phyloP scores from a whole-genome alignment of 1,140 invertebrate species.

The Drosophila ercepeae region DNA sequence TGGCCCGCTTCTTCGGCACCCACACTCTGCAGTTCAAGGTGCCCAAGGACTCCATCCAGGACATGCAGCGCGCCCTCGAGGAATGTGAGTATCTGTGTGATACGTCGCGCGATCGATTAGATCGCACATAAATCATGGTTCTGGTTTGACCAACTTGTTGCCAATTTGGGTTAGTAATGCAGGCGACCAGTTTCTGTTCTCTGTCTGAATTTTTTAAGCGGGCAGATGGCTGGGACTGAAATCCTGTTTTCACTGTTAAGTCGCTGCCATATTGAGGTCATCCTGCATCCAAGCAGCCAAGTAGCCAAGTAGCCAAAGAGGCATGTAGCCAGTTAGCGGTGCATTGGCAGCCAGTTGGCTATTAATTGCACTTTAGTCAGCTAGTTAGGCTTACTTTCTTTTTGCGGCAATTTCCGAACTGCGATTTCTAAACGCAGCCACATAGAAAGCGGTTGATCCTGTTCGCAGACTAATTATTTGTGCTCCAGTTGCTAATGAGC shows the following conservation, averaged over 20 bases:
- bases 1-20: slow-evolving; percentile 90
- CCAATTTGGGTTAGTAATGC: slow-evolving; percentile 76
- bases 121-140: slow-evolving; percentile 19
- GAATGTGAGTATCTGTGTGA: slow-evolving; percentile 83
- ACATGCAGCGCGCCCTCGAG: slow-evolving; percentile 88
- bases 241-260: slow-evolving; percentile 83
- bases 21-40: slow-evolving; percentile 91
- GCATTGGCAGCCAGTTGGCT: slow-evolving; percentile 65
- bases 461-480: slow-evolving; percentile 63
- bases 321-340: slow-evolving; percentile 61
- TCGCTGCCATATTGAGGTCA: slow-evolving; percentile 68
- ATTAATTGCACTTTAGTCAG: slow-evolving; percentile 77
- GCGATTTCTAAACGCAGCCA: slow-evolving; percentile 60
- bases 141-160: slow-evolving; percentile 46
- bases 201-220: not conserved
- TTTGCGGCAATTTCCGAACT: slow-evolving; percentile 56
- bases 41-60: slow-evolving; percentile 88
- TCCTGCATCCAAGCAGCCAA: too few species aligned
- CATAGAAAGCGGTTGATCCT: slow-evolving; percentile 79
- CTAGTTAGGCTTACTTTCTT: slow-evolving; percentile 73
- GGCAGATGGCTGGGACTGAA: slow-evolving; percentile 40
- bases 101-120: not conserved
- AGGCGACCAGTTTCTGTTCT: slow-evolving; percentile 48
- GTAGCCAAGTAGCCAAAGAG: too few species aligned
- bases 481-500: slow-evolving; percentile 78